These are phyloP conservation scores for Chaunax sp. DNA, from an alignment of 2,797 vertebrate genomes.

Conservation along the genomic window DNA sequence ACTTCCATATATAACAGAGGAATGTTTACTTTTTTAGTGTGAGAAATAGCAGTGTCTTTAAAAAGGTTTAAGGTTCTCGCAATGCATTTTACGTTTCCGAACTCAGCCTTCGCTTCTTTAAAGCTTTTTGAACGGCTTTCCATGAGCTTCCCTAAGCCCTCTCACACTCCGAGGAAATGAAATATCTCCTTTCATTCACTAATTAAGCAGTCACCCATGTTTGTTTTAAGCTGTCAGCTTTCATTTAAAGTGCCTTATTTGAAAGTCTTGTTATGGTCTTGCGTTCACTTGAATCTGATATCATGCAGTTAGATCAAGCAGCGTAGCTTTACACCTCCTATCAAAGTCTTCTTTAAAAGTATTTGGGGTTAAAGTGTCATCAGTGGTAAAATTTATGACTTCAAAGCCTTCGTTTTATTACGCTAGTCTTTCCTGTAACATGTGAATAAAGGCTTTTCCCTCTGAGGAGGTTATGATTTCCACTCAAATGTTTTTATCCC, in stretches of 20 bases:
- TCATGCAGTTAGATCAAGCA: conserved; percentile 80
- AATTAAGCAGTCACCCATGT: conserved; percentile 84
- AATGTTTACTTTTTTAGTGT: conserved; percentile 27
- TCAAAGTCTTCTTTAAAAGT: conserved; percentile 83
- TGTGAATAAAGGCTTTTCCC: conserved; percentile 75
- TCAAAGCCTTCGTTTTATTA: conserved; percentile 71
- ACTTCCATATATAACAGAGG: conserved; percentile 25
- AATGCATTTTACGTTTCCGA: conserved; percentile 37
- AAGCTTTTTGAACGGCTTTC: conserved; percentile 71
- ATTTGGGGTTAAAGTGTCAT: conserved; percentile 86
- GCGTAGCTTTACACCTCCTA: conserved; percentile 80
- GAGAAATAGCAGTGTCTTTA: conserved; percentile 37
- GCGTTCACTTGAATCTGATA: conserved; percentile 79
- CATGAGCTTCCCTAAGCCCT: conserved; percentile 71
- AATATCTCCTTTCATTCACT: conserved; percentile 85
- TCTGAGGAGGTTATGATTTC: conserved; percentile 81
- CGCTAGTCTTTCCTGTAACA: conserved; percentile 63
- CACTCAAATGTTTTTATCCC: conserved; percentile 76
- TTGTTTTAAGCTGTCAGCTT: conserved; percentile 85
- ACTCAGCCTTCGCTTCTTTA: conserved; percentile 54
- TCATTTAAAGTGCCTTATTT: conserved; percentile 84
- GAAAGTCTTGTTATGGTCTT: conserved; percentile 83
- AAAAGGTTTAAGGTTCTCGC: conserved; percentile 39
- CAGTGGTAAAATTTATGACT: conserved; percentile 82
- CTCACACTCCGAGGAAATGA: conserved; percentile 79